These are phyloP conservation scores for Notodonta dromedarius DNA, from an alignment of 2,888 invertebrate genomes.

Conservation along the genomic window DNA sequence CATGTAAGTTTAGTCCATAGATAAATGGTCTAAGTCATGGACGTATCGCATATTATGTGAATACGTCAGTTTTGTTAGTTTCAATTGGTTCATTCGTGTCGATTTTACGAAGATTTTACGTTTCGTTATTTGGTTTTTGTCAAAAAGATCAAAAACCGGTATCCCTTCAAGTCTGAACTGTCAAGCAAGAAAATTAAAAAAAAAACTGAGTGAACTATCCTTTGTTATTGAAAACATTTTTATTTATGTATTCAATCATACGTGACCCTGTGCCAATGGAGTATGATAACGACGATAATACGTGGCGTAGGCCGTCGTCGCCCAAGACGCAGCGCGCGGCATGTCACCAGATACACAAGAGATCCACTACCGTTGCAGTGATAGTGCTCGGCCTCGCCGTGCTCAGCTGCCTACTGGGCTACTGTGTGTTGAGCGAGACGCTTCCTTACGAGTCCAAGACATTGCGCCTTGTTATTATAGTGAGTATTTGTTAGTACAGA, in stretches of 20 bases:
- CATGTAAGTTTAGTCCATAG: no score
- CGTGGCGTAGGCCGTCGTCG: slow-evolving; percentile 66
- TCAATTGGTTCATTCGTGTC: no score
- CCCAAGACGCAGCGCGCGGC: slow-evolving; percentile 51
- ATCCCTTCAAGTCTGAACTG: no score
- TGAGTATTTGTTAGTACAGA: slow-evolving; percentile 68
- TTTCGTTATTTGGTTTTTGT: no score
- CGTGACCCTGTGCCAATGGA: slow-evolving; percentile 60
- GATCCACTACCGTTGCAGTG: slow-evolving; percentile 70
- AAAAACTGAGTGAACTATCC: background rate
- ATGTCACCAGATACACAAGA: slow-evolving; percentile 67
- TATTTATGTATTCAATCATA: slow-evolving; percentile 41
- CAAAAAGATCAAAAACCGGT: no score
- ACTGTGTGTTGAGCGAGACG: slow-evolving; percentile 76
- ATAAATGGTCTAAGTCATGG: no score
- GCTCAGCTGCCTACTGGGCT: slow-evolving; percentile 76
- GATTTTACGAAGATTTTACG: no score
- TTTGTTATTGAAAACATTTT: slow-evolving; percentile 9
- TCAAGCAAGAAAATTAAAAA: no score
- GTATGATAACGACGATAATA: slow-evolving; percentile 73
- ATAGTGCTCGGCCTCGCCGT: slow-evolving; percentile 75
- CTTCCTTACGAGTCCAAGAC: slow-evolving; percentile 78
- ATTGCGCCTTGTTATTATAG: slow-evolving; percentile 70
- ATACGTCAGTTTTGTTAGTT: no score
- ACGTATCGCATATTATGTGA: no score